These are phyloP conservation scores for Buphagus erythrorhynchus DNA, from an alignment of 2,797 vertebrate species.

Conservation along the genomic window DNA sequence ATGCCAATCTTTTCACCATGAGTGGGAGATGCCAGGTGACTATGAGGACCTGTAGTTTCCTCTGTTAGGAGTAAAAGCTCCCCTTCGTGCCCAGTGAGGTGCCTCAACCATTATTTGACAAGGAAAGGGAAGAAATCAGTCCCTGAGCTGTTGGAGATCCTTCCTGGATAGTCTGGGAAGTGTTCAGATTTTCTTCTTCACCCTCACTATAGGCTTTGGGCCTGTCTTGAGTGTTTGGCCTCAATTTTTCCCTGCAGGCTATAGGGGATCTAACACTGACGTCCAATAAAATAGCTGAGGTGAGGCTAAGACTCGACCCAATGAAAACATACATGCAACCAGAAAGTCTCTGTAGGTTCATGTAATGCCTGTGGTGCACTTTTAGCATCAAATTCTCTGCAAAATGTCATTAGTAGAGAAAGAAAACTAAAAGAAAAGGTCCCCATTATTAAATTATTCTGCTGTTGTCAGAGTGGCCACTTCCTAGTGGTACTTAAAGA, in stretches of 20 bases:
- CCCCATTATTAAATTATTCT: slow-evolving; percentile 17
- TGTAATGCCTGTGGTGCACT: background rate
- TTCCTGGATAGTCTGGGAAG: background rate
- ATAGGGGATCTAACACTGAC: background rate
- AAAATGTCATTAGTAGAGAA: background rate
- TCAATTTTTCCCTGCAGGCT: background rate
- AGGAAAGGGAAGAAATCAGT: background rate
- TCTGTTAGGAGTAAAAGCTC: background rate
- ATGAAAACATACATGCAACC: background rate
- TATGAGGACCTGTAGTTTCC: background rate
- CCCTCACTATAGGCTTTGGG: background rate
- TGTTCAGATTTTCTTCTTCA: background rate
- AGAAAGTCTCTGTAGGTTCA: background rate
- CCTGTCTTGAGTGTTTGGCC: background rate
- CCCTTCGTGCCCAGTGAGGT: rapidly evolving
- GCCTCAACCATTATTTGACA: background rate
- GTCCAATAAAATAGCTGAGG: background rate
- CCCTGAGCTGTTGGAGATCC: background rate
- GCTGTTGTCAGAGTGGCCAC: background rate
- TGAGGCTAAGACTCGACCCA: rapidly evolving
- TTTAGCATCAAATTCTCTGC: background rate
- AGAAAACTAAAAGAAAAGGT: background rate
- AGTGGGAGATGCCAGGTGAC: background rate
- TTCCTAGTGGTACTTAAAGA: background rate
- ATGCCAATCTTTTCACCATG: background rate